phyloP scores from a whole-genome alignment of 2,113 vertebrate genomes.

The Coreoperca whiteheadi region DNA sequence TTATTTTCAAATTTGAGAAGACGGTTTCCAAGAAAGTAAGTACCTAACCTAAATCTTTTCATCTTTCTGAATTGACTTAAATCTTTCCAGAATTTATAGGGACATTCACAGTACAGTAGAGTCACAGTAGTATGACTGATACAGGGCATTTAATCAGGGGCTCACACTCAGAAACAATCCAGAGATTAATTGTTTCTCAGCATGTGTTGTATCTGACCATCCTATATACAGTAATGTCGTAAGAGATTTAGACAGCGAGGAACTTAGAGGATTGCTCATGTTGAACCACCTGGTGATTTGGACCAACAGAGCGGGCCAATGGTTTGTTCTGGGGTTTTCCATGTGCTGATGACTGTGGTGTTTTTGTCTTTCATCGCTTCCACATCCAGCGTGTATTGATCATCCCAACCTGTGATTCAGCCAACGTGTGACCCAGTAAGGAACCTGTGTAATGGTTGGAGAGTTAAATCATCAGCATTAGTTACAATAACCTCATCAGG shows the following conservation, averaged over 20 bases:
- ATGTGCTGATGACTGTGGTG: conserved; percentile 24
- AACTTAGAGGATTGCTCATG: conserved; percentile 31
- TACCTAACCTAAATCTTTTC: neutral
- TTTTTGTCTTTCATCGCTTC: conserved; percentile 41
- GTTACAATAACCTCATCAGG: neutral
- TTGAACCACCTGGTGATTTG: conserved; percentile 41
- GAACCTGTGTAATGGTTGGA: conserved; percentile 26
- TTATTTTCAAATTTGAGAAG: neutral
- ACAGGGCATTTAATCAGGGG: neutral
- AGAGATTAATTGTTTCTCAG: neutral
- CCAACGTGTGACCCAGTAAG: conserved; percentile 26
- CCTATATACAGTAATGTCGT: neutral
- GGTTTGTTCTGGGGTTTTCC: conserved; percentile 57
- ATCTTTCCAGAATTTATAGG: too few species aligned
- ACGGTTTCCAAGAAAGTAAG: neutral
- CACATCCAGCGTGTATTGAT: conserved; percentile 33
- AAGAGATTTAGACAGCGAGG: conserved; percentile 1
- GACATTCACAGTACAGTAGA: neutral
- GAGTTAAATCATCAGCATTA: neutral
- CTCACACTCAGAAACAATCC: conserved; percentile 1
- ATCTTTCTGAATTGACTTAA: neutral
- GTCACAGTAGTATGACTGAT: neutral
- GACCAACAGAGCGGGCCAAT: conserved; percentile 26
- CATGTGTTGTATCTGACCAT: neutral
- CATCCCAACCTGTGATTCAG: conserved; percentile 52